Conservation (phyloP, 2,797 vertebrate genomes). For the Brachyrhaphis roseni region DNA sequence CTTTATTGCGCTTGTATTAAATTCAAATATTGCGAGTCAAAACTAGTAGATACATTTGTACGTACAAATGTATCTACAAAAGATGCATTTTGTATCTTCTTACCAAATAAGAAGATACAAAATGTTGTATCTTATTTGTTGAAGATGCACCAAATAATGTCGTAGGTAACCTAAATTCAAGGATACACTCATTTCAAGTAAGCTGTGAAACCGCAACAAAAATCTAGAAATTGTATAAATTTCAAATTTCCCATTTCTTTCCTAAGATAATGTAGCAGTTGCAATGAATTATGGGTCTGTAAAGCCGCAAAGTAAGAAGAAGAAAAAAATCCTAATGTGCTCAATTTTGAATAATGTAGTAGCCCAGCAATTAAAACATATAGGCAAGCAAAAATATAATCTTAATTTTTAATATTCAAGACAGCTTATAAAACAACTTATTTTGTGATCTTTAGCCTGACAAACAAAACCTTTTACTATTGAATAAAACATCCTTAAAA, state of each 20-base stretch:
- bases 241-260: not conserved
- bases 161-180: not conserved
- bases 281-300: not conserved
- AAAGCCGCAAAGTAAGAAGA: not conserved
- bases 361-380: not conserved
- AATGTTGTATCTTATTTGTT: no score
- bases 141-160: not conserved
- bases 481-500: conserved; percentile 26
- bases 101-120: no score
- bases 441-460: not conserved
- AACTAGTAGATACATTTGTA: not conserved
- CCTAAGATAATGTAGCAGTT: not conserved
- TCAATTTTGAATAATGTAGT: not conserved
- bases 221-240: not conserved
- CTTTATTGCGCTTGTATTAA: not conserved
- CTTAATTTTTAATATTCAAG: not conserved
- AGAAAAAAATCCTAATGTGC: not conserved
- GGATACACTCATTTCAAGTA: not conserved
- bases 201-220: not conserved
- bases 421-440: not conserved
- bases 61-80: no score
- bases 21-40: not conserved
- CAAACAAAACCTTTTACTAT: not conserved
- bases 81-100: no score
- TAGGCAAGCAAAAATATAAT: not conserved